Evolutionary conservation across 2,888 invertebrate genomes (phyloP).

Genomic region (Drosophila nigricruria): DNA sequence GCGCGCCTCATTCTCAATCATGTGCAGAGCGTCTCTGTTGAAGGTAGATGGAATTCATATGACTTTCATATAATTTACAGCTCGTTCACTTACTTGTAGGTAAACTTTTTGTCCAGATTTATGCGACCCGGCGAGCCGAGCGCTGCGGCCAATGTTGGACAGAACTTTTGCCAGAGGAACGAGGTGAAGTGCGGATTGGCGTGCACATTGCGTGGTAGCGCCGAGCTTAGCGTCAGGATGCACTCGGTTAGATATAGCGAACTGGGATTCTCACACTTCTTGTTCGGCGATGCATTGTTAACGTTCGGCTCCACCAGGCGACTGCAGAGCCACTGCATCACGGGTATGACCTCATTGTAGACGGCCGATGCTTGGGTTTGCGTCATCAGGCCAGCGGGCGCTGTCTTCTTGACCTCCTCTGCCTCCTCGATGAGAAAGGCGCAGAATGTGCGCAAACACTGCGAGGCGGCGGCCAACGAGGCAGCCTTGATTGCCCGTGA

Average conservation of each 20-base stretch:
- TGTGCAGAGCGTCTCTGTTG: slow-evolving; percentile 84
- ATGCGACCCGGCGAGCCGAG: slow-evolving; percentile 92
- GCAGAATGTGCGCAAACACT: slow-evolving; percentile 94
- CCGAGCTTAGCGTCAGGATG: slow-evolving; percentile 93
- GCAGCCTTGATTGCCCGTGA: slow-evolving; percentile 94
- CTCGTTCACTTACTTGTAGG: slow-evolving; percentile 87
- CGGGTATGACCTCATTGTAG: slow-evolving; percentile 95
- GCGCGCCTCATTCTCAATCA: slow-evolving; percentile 85
- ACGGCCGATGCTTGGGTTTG: slow-evolving; percentile 90
- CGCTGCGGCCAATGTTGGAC: slow-evolving; percentile 94
- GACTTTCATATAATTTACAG: background rate
- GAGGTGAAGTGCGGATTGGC: slow-evolving; percentile 94
- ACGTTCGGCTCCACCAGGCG: slow-evolving; percentile 92
- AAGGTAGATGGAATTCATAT: too few relatives aligned
- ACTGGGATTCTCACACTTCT: slow-evolving; percentile 83
- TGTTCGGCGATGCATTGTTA: slow-evolving; percentile 83
- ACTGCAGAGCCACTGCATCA: slow-evolving; percentile 95
- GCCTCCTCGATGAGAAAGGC: slow-evolving; percentile 89
- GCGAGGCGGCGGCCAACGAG: slow-evolving; percentile 95
- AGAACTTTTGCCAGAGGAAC: slow-evolving; percentile 96
- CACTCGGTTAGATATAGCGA: slow-evolving; percentile 94
- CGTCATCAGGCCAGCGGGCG: slow-evolving; percentile 86
- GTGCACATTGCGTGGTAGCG: slow-evolving; percentile 92
- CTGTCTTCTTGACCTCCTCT: slow-evolving; percentile 87
- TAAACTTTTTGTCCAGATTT: slow-evolving; percentile 91